A percentile compares a stretch with the other conserved stretches of the same genome.
Conservation (phyloP, 2,113 vertebrate species). For the Syngnathus scovelli region DNA sequence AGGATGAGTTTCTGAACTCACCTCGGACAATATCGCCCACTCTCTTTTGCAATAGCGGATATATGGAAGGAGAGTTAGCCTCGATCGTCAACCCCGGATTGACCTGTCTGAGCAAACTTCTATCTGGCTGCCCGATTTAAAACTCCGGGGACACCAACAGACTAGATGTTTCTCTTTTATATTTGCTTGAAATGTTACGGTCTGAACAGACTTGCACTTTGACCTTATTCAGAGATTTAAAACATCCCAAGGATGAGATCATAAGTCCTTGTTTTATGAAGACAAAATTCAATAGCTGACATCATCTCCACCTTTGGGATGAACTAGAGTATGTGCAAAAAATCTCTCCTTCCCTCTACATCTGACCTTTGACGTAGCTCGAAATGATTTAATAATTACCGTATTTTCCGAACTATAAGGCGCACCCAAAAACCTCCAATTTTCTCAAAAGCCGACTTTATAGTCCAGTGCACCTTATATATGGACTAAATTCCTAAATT, state of each 20-base stretch:
- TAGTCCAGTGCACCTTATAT: too few relatives aligned
- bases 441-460: too few relatives aligned
- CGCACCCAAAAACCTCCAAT: too few relatives aligned
- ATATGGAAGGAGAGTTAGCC: conserved; percentile 32
- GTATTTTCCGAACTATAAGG: too few relatives aligned
- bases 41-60: conserved; percentile 32
- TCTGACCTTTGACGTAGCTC: neutral
- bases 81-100: conserved; percentile 34
- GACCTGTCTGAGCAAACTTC: conserved; percentile 26
- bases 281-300: neutral
- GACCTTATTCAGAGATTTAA: conserved; percentile 1
- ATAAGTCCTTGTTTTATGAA: neutral
- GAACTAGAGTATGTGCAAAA: neutral
- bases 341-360: neutral
- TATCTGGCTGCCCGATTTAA: conserved; percentile 10
- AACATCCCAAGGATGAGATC: neutral
- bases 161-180: neutral
- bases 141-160: neutral
- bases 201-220: neutral
- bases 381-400: neutral
- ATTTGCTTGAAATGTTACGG: too few relatives aligned
- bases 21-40: conserved; percentile 45
- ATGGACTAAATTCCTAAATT: too few relatives aligned
- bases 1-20: conserved; percentile 33
- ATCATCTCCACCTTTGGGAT: neutral